Percentiles rank a stretch among this genome's conserved stretches.
Evolutionary conservation across 2,113 vertebrate genomes (phyloP).

Genomic region (Ptychochromis oligacanthus): DNA sequence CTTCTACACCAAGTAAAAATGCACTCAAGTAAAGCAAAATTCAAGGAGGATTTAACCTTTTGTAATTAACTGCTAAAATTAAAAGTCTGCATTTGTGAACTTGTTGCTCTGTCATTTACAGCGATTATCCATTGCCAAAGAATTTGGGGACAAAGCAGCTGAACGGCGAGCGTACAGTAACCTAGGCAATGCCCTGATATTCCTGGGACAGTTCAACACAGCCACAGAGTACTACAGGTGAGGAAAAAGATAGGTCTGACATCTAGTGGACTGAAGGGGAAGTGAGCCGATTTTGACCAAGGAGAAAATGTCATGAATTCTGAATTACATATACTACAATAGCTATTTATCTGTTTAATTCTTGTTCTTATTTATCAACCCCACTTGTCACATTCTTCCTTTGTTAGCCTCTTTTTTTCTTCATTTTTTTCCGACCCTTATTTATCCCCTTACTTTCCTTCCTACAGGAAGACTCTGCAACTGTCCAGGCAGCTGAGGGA

Average conservation of each 20-base stretch:
- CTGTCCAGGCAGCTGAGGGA: constrained; percentile 93
- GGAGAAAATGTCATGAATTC: not conserved
- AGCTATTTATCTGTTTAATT: not conserved
- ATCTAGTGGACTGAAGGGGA: constrained; percentile 61
- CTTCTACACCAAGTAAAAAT: not conserved
- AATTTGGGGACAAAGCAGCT: constrained; percentile 96
- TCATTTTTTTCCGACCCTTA: not conserved
- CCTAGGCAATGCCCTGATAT: constrained; percentile 94
- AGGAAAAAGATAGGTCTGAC: constrained; percentile 58
- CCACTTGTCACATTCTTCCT: not conserved
- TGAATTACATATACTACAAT: not conserved
- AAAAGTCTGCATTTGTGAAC: not conserved
- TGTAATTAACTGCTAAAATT: not conserved
- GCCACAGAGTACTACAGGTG: constrained; percentile 96
- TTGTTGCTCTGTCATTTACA: constrained; percentile 63
- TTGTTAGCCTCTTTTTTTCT: not conserved
- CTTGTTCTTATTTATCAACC: not conserved
- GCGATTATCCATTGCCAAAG: constrained; percentile 97
- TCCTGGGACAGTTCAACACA: constrained; percentile 91
- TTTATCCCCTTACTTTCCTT: not conserved
- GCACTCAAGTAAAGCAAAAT: not conserved
- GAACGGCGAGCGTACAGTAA: constrained; percentile 96
- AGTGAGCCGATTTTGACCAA: not conserved
- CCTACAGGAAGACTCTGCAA: constrained; percentile 90
- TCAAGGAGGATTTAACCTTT: not conserved